Evolutionary conservation across 2,113 vertebrate species (phyloP).

Genomic region (Brachyhypopomus occidentalis): DNA sequence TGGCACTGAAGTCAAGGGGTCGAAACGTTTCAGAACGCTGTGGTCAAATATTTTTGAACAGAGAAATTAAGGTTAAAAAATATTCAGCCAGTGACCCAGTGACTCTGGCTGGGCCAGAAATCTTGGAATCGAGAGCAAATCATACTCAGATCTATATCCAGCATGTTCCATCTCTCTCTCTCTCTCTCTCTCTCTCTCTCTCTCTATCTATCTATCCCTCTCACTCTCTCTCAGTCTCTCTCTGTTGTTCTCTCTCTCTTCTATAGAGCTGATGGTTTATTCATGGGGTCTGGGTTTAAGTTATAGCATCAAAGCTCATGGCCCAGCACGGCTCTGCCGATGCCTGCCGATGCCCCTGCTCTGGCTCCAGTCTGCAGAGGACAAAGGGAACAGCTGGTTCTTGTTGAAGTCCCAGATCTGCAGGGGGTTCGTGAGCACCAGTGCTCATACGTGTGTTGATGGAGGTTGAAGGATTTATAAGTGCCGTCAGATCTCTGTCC

Average conservation of each 20-base stretch:
- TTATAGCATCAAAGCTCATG: constrained; percentile 55
- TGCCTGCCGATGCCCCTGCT: constrained; percentile 48
- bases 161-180: too few species aligned
- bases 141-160: neutral
- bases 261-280: constrained; percentile 54
- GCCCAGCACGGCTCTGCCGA: constrained; percentile 47
- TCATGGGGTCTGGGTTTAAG: constrained; percentile 55
- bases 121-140: neutral
- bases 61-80: neutral
- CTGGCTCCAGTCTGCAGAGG: constrained; percentile 42
- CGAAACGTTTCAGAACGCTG: neutral
- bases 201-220: too few species aligned
- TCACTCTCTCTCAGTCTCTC: neutral
- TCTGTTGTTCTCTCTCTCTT: constrained; percentile 29
- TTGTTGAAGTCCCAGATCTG: constrained; percentile 46
- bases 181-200: too few species aligned
- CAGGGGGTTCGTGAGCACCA: constrained; percentile 22
- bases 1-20: neutral
- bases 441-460: constrained; percentile 28
- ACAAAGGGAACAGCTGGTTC: constrained; percentile 56
- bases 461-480: constrained; percentile 42
- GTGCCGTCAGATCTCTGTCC: neutral
- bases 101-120: neutral
- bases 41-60: neutral
- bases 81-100: neutral